These are phyloP conservation scores for Prosapia bicincta DNA, from an alignment of 2,888 invertebrate species.

Conservation along the genomic window DNA sequence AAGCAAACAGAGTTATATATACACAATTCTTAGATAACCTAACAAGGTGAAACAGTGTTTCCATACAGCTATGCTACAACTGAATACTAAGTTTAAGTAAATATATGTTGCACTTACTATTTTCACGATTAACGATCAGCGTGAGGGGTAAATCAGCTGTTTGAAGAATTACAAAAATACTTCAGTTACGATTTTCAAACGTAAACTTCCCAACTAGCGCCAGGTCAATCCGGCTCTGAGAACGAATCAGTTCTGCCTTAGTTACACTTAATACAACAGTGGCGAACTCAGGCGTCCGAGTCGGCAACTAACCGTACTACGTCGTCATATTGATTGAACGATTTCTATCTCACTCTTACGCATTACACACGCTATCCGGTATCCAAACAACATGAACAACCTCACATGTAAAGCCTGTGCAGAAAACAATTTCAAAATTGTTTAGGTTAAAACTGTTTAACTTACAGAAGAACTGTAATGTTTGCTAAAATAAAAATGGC, in stretches of 20 bases:
- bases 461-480: too few species aligned
- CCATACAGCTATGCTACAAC: background rate
- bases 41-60: background rate
- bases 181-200: background rate
- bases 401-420: background rate
- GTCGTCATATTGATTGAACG: background rate
- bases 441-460: too few species aligned
- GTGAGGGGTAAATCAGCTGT: background rate
- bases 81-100: background rate
- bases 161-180: background rate
- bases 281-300: background rate
- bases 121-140: background rate
- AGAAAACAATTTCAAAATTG: background rate
- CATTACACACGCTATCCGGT: background rate
- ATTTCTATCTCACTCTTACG: background rate
- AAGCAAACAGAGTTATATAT: background rate
- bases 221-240: background rate
- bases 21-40: background rate
- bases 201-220: background rate
- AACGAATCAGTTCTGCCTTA: background rate
- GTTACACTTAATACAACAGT: background rate
- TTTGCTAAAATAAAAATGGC: too few species aligned
- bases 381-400: background rate
- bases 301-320: background rate
- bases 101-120: background rate